phyloP scores from a whole-genome alignment of 2,113 vertebrate species.

The Scopus umbretta region DNA sequence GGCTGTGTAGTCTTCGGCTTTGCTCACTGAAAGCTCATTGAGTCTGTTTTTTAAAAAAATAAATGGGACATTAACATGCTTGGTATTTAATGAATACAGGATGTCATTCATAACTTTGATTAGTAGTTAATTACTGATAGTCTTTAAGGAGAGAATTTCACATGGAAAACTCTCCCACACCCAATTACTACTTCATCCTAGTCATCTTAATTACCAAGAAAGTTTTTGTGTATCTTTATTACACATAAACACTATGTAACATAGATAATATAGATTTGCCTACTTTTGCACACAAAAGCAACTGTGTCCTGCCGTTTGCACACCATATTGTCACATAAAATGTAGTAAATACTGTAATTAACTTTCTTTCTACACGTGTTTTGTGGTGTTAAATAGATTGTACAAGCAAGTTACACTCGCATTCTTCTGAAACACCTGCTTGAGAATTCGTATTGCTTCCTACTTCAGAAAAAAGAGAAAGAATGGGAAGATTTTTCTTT shows the following conservation, averaged over 20 bases:
- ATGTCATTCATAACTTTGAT: background rate
- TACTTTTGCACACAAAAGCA: background rate
- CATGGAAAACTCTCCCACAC: background rate
- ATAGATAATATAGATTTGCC: background rate
- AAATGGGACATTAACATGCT: background rate
- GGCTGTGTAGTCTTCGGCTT: background rate
- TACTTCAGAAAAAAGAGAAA: background rate
- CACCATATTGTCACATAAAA: background rate
- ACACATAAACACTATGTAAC: background rate
- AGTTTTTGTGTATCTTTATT: background rate
- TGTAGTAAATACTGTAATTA: background rate
- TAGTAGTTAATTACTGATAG: background rate
- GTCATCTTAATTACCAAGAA: background rate
- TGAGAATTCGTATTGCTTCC: background rate
- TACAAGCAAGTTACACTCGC: background rate
- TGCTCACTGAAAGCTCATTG: background rate
- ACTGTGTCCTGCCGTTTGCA: background rate
- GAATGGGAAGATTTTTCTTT: background rate
- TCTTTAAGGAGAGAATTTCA: background rate
- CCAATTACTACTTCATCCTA: background rate
- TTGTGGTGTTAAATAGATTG: background rate
- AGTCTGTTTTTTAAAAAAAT: background rate
- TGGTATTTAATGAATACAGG: background rate
- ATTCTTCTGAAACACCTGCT: background rate
- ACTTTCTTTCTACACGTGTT: background rate